phyloP scores from a whole-genome alignment of 2,113 vertebrate species.

The Pseudois nayaur region DNA sequence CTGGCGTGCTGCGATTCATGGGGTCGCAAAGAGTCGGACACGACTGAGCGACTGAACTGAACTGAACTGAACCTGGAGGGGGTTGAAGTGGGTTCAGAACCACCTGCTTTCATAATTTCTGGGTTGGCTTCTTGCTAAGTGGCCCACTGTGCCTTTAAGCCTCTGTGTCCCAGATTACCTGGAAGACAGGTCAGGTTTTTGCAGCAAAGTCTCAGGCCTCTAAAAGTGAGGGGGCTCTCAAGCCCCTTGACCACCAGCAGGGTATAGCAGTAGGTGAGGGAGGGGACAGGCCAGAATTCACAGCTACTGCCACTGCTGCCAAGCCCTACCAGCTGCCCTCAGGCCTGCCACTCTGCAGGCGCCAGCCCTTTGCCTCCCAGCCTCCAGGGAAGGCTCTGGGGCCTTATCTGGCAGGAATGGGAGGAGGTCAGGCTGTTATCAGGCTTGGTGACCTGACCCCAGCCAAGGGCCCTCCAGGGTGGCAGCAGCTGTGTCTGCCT shows the following conservation, averaged over 20 bases:
- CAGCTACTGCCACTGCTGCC: neutral
- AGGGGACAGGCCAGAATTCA: neutral
- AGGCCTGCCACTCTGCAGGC: too few species aligned
- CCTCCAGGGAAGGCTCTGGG: neutral
- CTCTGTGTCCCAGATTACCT: neutral
- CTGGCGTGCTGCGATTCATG: too few species aligned
- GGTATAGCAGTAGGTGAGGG: neutral
- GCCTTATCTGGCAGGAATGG: neutral
- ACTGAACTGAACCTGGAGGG: neutral
- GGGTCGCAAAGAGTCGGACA: too few species aligned
- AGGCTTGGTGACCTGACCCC: neutral
- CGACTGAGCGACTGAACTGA: too few species aligned
- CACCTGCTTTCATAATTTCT: neutral
- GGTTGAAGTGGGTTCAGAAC: fast-evolving
- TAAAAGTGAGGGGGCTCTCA: neutral
- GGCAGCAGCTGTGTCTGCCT: neutral
- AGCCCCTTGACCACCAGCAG: neutral
- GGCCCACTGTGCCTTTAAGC: neutral
- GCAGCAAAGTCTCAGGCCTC: neutral
- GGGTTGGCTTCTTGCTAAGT: neutral
- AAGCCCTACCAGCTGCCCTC: neutral
- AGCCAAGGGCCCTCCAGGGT: neutral
- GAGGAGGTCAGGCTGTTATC: neutral
- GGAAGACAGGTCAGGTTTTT: neutral
- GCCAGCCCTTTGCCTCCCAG: neutral